A percentile compares a stretch with the other conserved stretches of the same genome.
Evolutionary conservation across 2,888 invertebrate species (phyloP).

Genomic region (Caenorhabditis panamensis): DNA sequence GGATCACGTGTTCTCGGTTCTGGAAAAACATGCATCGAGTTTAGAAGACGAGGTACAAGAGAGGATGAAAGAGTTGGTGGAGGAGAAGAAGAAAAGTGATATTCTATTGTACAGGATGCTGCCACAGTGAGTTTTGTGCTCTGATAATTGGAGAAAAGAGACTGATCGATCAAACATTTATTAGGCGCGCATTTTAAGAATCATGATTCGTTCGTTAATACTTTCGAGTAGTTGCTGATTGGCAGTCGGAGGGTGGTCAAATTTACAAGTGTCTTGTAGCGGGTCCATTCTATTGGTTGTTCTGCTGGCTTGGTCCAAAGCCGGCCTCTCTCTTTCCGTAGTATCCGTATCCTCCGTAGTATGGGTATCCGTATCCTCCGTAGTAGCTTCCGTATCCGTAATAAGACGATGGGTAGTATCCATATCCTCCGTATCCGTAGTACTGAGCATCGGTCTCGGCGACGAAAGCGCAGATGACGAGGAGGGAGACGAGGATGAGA

Average conservation of each 20-base stretch:
- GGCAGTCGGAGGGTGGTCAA: conserved; percentile 17
- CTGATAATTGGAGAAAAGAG: background rate
- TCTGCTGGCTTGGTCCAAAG: conserved; percentile 49
- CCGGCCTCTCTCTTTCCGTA: conserved; percentile 62
- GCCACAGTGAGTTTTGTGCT: conserved; percentile 67
- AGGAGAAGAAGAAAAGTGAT: conserved; percentile 77
- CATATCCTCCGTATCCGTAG: conserved; percentile 43
- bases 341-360: conserved; percentile 57
- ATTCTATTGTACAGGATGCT: conserved; percentile 76
- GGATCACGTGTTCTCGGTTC: conserved; percentile 79
- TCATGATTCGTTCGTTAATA: conserved; percentile 52
- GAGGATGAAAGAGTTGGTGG: conserved; percentile 75
- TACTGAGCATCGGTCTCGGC: conserved; percentile 59
- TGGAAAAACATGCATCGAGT: conserved; percentile 74
- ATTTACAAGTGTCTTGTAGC: conserved; percentile 6
- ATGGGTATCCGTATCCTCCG: conserved; percentile 53
- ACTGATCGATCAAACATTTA: conserved; percentile 35
- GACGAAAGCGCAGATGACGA: conserved; percentile 58
- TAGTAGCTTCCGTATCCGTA: conserved; percentile 58
- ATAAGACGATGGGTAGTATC: conserved; percentile 50
- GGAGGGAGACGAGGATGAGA: conserved; percentile 56
- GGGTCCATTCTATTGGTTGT: conserved; percentile 35
- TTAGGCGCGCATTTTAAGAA: conserved; percentile 26
- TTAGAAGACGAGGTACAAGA: conserved; percentile 75
- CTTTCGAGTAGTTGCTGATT: conserved; percentile 16